A percentile compares a stretch with the other conserved stretches of the same genome.
Conservation (phyloP, 1,140 invertebrate species). For the Halyomorpha halys region DNA sequence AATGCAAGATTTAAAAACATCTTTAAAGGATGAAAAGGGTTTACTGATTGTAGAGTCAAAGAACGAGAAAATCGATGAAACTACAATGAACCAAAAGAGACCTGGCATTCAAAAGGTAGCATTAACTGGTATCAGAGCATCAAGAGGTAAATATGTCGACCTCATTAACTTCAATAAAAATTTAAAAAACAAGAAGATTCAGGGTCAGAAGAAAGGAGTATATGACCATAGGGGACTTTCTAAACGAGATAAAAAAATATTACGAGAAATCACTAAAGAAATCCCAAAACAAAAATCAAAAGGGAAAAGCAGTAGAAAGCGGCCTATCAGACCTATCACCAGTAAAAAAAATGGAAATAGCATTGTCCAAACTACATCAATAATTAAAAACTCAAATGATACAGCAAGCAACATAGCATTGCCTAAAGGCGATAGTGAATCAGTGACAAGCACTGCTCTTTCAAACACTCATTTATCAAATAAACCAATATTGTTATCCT, state of each 20-base stretch:
- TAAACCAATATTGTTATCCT: too few relatives aligned
- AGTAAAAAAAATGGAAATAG: too few relatives aligned
- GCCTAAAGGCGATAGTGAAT: too few relatives aligned
- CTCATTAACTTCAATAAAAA: neutral
- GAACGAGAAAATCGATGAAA: neutral
- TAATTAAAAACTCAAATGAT: too few relatives aligned
- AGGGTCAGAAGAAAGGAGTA: neutral
- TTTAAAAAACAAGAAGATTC: neutral
- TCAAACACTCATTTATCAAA: too few relatives aligned
- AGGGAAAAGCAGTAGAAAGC: neutral
- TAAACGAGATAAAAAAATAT: slow-evolving; percentile 3
- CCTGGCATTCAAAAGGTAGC: neutral
- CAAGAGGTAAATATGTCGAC: neutral
- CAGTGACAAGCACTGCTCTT: too few relatives aligned
- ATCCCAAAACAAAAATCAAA: neutral
- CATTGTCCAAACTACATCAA: too few relatives aligned
- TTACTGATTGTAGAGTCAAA: neutral
- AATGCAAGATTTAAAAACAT: neutral
- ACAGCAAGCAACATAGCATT: too few relatives aligned
- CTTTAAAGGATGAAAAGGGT: neutral
- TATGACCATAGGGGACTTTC: neutral
- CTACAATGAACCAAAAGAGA: neutral
- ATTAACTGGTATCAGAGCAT: neutral
- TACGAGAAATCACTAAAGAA: slow-evolving; percentile 6
- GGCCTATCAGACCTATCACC: too few relatives aligned